Evolutionary conservation across 1,140 invertebrate species (phyloP).

Genomic region (Cydia strobilella): DNA sequence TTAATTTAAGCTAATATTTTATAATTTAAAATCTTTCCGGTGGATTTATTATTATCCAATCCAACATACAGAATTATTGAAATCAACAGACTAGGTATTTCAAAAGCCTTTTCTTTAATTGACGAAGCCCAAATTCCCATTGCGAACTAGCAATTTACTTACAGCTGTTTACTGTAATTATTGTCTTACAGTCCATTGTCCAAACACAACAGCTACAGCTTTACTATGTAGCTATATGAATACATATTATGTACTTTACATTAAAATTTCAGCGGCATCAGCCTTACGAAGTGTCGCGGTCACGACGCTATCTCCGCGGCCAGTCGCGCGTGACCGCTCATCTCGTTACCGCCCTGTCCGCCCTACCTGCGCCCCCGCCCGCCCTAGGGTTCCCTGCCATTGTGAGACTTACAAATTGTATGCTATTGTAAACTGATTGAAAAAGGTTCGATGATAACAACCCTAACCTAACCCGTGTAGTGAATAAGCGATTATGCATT

Average conservation of each 20-base stretch:
- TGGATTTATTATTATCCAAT: too few relatives aligned
- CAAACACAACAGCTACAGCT: not conserved
- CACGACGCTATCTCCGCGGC: slow-evolving; percentile 51
- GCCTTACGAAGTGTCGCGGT: slow-evolving; percentile 43
- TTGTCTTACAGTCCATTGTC: not conserved
- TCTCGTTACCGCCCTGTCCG: slow-evolving; percentile 52
- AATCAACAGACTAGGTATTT: too few relatives aligned
- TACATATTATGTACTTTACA: not conserved
- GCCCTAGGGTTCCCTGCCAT: slow-evolving; percentile 1
- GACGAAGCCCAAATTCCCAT: too few relatives aligned
- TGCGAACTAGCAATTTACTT: too few relatives aligned
- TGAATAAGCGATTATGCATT: not conserved
- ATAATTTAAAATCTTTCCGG: too few relatives aligned
- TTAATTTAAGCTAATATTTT: too few relatives aligned
- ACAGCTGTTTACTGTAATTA: too few relatives aligned
- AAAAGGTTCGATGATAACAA: slow-evolving; percentile 1
- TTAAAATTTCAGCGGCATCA: not conserved
- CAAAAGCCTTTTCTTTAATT: too few relatives aligned
- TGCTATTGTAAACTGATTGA: slow-evolving; percentile 13
- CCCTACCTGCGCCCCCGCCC: slow-evolving; percentile 1
- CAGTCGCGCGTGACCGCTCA: slow-evolving; percentile 68
- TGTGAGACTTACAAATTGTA: not conserved
- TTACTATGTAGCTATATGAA: not conserved
- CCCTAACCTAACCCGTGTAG: not conserved
- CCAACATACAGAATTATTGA: too few relatives aligned